Percentiles rank a stretch among this genome's conserved stretches.
Conservation (phyloP, 2,797 vertebrate genomes). For the Neosalanx taihuensis region DNA sequence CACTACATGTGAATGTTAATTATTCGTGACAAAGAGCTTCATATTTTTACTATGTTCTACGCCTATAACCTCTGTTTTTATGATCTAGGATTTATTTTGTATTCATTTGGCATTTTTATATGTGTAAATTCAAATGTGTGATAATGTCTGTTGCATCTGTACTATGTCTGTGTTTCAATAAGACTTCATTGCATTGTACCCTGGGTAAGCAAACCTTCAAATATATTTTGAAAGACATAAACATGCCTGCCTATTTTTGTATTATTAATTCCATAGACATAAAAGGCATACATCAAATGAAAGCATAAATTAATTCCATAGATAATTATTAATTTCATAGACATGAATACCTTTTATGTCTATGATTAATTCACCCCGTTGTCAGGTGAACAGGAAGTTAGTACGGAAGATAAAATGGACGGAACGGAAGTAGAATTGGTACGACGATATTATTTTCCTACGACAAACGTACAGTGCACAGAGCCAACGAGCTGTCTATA, state of each 20-base stretch:
- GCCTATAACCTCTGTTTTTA: not conserved
- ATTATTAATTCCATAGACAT: not conserved
- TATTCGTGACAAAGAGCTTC: not conserved
- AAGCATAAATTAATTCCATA: too few relatives aligned
- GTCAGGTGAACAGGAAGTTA: not conserved
- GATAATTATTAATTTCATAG: too few relatives aligned
- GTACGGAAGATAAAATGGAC: not conserved
- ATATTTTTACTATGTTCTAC: not conserved
- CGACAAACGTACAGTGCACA: not conserved
- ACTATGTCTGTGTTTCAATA: too few relatives aligned
- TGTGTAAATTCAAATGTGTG: too few relatives aligned
- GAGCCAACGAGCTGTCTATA: not conserved
- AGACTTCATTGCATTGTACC: not conserved
- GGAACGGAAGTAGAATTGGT: conserved; percentile 7
- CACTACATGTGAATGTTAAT: not conserved
- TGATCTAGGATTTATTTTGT: not conserved
- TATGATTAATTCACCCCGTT: too few relatives aligned
- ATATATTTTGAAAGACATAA: not conserved
- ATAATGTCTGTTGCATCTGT: too few relatives aligned
- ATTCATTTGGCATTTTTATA: not conserved
- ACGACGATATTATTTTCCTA: conserved; percentile 19
- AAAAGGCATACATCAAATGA: too few relatives aligned
- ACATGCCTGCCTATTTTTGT: not conserved
- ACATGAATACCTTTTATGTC: too few relatives aligned
- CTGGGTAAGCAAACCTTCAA: not conserved